Evolutionary conservation across 2,113 vertebrate species (phyloP), one percentile per base, ranked within the genome.

Genomic region (Lycaon pictus): DNA sequence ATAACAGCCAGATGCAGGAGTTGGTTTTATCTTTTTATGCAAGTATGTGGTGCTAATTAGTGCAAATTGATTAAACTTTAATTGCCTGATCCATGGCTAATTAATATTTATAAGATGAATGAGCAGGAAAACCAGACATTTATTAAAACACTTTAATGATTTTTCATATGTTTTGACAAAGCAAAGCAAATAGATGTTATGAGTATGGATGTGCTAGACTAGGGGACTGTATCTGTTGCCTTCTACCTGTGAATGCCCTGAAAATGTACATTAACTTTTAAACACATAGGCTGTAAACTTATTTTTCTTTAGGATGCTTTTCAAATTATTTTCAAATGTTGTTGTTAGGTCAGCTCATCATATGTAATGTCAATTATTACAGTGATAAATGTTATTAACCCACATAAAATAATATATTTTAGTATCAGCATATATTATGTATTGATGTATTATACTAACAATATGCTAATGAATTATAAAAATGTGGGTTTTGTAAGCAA

Each of bases 31-130:
- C 99, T 99, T 99, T 99, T 99, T 99, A 99, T 99, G 99, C 99
- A 99, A 99, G 99, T 98, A 99, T 99, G 99, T 99, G 98, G 99
- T 99, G 99, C 99, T 99, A 99, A 99, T 99, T 99, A 99, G 99
- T 99, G 99, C 98, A 99, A 99, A 99, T 99, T 99, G 99, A 99
- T 99, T 99, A 99, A 99, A 99, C 98, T 99, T 99, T 99, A 99
- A 99, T 99, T 99, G 99, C 98, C 99, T 99, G 99, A 99, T 99
- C 98, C 98, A 99, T 99, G 98, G 99, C 99, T 99, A 99, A 99
- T 99, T 99, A 99, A 99, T 99, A 99, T 99, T 99, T 99, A 99
- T 99, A 99, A 99, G 99, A 99, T 99, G 98, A 99, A 99, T 99
- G 99, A 99, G 98, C 97, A 99, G 98, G 98, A 98, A 99, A 99